Evolutionary conservation across 2,888 invertebrate genomes (phyloP).

Genomic region (Drosophila ezoana): DNA sequence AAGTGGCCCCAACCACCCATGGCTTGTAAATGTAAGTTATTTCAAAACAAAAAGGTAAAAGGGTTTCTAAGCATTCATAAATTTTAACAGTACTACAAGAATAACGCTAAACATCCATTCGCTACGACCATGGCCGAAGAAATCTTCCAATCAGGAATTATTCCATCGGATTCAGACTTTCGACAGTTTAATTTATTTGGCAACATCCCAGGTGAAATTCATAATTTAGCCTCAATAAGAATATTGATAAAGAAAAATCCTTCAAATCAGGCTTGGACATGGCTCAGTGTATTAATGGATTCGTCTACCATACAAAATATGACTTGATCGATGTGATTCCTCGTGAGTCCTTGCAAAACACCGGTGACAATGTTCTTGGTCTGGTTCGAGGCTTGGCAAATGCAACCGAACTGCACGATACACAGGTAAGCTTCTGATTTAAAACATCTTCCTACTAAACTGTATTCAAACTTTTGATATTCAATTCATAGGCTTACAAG

Average conservation of each 20-base stretch:
- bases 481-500: conserved; percentile 79
- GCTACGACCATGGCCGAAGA: conserved; percentile 87
- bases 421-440: not conserved
- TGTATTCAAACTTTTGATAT: not conserved
- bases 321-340: conserved; percentile 88
- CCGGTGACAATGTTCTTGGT: conserved; percentile 89
- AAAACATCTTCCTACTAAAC: not conserved
- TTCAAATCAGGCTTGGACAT: conserved; percentile 88
- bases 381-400: conserved; percentile 80
- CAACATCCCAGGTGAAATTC: conserved; percentile 67
- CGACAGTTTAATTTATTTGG: conserved; percentile 86
- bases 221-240: accelerated
- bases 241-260: not conserved
- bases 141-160: conserved; percentile 87
- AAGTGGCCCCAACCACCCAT: conserved; percentile 90
- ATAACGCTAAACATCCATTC: conserved; percentile 86
- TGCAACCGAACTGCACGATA: conserved; percentile 50
- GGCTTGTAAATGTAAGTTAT: conserved; percentile 84
- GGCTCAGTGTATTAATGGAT: conserved; percentile 90
- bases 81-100: conserved; percentile 84
- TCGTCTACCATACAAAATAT: conserved; percentile 91
- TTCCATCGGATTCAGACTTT: conserved; percentile 89
- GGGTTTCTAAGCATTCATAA: too few species aligned
- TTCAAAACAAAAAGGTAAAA: not conserved
- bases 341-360: conserved; percentile 89